A percentile compares a stretch with the other conserved stretches of the same genome.
Conservation (phyloP, 2,797 vertebrate species). For the Adrianichthys oophorus region DNA sequence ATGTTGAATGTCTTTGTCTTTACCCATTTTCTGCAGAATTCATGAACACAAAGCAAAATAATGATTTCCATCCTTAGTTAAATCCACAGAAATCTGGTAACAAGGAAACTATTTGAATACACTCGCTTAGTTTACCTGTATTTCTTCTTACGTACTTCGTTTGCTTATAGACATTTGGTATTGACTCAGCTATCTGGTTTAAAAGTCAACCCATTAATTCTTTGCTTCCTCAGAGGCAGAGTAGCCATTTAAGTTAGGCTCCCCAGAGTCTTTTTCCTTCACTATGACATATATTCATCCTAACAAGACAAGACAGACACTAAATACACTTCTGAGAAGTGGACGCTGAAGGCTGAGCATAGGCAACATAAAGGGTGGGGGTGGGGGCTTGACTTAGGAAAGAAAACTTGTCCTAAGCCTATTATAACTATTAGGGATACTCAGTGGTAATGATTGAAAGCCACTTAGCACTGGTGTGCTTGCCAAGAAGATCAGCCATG, state of each 20-base stretch:
- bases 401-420: constrained; percentile 57
- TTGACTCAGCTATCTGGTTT: constrained; percentile 39
- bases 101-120: not conserved
- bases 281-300: constrained; percentile 40
- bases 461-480: constrained; percentile 63
- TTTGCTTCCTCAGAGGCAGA: constrained; percentile 36
- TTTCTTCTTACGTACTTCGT: constrained; percentile 7
- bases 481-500: constrained; percentile 62
- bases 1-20: constrained; percentile 8
- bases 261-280: constrained; percentile 6
- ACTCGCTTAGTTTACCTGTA: not conserved
- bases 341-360: constrained; percentile 24
- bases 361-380: constrained; percentile 17
- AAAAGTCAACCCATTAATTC: constrained; percentile 50
- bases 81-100: not conserved
- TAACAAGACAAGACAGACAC: constrained; percentile 54
- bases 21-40: not conserved
- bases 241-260: constrained; percentile 21
- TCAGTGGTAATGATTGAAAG: constrained; percentile 67
- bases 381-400: constrained; percentile 6
- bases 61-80: too few relatives aligned
- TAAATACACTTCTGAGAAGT: constrained; percentile 29
- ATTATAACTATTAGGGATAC: constrained; percentile 64
- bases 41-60: too few relatives aligned
- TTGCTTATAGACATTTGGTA: constrained; percentile 34